phyloP scores from a whole-genome alignment of 2,797 vertebrate genomes.

The Dicrostonyx torquatus region DNA sequence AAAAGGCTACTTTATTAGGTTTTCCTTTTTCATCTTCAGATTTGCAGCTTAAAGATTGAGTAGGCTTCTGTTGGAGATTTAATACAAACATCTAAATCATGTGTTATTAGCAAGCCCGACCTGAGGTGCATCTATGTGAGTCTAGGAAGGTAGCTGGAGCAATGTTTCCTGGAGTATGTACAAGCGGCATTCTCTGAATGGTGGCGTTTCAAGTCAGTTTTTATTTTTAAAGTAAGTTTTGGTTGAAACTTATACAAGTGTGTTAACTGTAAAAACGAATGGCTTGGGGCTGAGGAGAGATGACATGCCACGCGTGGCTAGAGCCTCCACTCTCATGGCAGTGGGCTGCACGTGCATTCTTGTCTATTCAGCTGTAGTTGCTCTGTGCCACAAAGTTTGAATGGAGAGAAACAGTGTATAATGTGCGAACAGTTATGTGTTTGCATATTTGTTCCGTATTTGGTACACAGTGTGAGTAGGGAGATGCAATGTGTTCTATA shows the following conservation, averaged over 20 bases:
- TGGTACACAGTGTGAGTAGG: neutral
- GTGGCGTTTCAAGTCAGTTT: neutral
- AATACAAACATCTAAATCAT: neutral
- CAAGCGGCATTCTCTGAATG: neutral
- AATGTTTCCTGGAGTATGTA: neutral
- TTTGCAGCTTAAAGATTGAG: constrained; percentile 28
- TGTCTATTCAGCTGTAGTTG: neutral
- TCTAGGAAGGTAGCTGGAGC: neutral
- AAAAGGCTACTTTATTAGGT: neutral
- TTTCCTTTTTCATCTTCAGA: constrained; percentile 25
- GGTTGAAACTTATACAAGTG: neutral
- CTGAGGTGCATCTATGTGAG: neutral
- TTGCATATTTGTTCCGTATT: neutral
- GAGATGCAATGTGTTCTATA: neutral
- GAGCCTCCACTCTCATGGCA: neutral
- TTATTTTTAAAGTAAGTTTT: constrained; percentile 12
- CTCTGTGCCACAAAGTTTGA: neutral
- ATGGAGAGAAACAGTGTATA: neutral
- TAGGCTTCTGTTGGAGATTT: neutral
- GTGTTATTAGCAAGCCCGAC: neutral
- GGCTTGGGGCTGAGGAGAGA: neutral
- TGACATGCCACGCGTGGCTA: neutral
- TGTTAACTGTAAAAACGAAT: neutral
- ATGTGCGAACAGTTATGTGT: neutral
- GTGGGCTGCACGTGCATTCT: too few relatives aligned